Evolutionary conservation across 30 jellyfish, hydroid and myxozoan species (phyloP), one percentile per base, ranked within the genome.

Genomic region (Chironex yamaguchii): DNA sequence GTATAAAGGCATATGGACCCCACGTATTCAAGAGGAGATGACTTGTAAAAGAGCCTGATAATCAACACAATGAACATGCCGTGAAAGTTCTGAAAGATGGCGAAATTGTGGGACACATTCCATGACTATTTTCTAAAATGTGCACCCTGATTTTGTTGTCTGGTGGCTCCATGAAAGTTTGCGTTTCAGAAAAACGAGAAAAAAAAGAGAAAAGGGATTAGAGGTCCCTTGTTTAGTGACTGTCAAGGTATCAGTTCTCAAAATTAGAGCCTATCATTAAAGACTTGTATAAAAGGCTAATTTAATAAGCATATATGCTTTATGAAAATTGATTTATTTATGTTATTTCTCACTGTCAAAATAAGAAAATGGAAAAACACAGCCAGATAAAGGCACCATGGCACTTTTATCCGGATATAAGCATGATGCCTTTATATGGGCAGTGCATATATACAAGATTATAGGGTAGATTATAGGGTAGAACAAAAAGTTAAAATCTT

Each of bases 111-210:
- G 58, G 76, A 71, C 77, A 71, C 85, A 71, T 71, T 71, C 85
- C 85, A 35, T n/a, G 70, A 71, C 85, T 71, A 71, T 71, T 32
- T 71, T 71, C 85, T 34, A 71, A 48, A 26, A 71, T 20, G 2
- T 71, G 85, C 85, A 71, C 85, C 85, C 85, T 71, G 76, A 71
- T 71, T 71, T 71, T 71, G 75, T 71, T 35, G 35, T 71, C 76
- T 35, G 85, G 85, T 25, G 85, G 76, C 85, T 32, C 85, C 77
- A 34, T 71, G 85, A 32, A 65, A 65, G 32, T 71, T 71, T 71
- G 85, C 76, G 76, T 71, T 67, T 2, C 36, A 48, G 85, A 70
- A 71, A 36, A 36, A 33, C 36, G 6, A 69, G 69, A 69, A 69
- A 33, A 26, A 4, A 69, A 34, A 69, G 82, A 69, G 62, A 33